A percentile compares a stretch with the other conserved stretches of the same genome.
Evolutionary conservation across 2,888 invertebrate species (phyloP).

Genomic region (Polydrusus cervinus): DNA sequence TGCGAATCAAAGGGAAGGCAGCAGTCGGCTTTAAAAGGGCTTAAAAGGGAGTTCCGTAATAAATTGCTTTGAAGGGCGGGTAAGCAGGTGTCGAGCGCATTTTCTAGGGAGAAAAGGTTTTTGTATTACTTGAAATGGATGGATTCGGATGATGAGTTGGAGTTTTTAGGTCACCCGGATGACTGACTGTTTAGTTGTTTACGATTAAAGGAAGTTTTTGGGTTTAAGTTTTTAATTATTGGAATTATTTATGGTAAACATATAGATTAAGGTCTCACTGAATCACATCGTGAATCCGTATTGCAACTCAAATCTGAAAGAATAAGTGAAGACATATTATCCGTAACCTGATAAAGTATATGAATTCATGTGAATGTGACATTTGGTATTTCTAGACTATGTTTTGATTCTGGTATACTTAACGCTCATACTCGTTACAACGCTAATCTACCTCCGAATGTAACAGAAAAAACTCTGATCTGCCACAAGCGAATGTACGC

Average conservation of each 20-base stretch:
- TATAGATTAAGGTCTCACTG: too few relatives aligned
- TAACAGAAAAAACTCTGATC: too few relatives aligned
- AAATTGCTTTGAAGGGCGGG: conserved; percentile 43
- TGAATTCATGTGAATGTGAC: too few relatives aligned
- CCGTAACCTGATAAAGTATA: too few relatives aligned
- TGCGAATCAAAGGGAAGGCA: conserved; percentile 39
- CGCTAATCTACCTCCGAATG: too few relatives aligned
- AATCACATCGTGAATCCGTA: too few relatives aligned
- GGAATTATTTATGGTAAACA: not conserved
- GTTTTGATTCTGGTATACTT: too few relatives aligned
- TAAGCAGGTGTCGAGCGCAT: conserved; percentile 41
- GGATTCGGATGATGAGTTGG: conserved; percentile 21
- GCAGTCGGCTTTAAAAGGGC: conserved; percentile 42
- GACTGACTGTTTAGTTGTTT: conserved; percentile 13
- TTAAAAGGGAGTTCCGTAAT: conserved; percentile 41
- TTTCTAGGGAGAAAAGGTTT: conserved; percentile 33
- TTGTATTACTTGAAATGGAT: conserved; percentile 36
- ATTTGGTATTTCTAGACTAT: too few relatives aligned
- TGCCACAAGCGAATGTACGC: too few relatives aligned
- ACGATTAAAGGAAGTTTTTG: conserved; percentile 2
- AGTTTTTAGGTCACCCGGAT: conserved; percentile 37
- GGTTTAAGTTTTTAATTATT: not conserved
- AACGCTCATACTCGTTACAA: too few relatives aligned
- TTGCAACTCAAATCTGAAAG: too few relatives aligned
- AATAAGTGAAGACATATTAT: too few relatives aligned